phyloP scores from a whole-genome alignment of 2,888 invertebrate genomes.

The Campopleginae sp. region DNA sequence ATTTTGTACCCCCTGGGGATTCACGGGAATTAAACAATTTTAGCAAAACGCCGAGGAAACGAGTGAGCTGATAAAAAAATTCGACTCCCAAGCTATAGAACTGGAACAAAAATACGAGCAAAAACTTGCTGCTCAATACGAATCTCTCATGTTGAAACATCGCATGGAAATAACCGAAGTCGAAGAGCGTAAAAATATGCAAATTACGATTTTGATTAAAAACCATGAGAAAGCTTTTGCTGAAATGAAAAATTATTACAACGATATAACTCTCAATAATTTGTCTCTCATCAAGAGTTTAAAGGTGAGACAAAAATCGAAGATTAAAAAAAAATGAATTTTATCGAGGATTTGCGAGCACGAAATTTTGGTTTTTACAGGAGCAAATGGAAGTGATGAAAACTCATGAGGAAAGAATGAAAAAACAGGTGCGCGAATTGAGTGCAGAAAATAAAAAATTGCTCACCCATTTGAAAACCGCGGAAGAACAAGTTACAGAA shows the following conservation, averaged over 20 bases:
- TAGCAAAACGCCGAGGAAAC: slow-evolving; percentile 83
- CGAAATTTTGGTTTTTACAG: slow-evolving; percentile 74
- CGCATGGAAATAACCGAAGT: slow-evolving; percentile 94
- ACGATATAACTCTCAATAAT: slow-evolving; percentile 97
- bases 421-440: slow-evolving; percentile 88
- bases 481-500: slow-evolving; percentile 89
- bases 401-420: slow-evolving; percentile 92
- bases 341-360: too few species aligned
- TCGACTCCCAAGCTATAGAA: slow-evolving; percentile 89
- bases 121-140: slow-evolving; percentile 89
- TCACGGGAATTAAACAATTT: slow-evolving; percentile 59
- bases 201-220: slow-evolving; percentile 91
- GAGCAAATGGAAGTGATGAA: slow-evolving; percentile 92
- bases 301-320: slow-evolving; percentile 86
- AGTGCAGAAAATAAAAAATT: slow-evolving; percentile 90
- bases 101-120: slow-evolving; percentile 90
- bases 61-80: slow-evolving; percentile 87
- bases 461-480: slow-evolving; percentile 89
- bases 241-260: slow-evolving; percentile 97
- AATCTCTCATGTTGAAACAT: slow-evolving; percentile 90
- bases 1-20: too few species aligned
- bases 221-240: slow-evolving; percentile 94
- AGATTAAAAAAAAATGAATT: not conserved
- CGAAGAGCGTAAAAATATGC: slow-evolving; percentile 95
- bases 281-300: slow-evolving; percentile 95